Conservation (phyloP, 2,113 vertebrate genomes). For the Apodemus sylvaticus region DNA sequence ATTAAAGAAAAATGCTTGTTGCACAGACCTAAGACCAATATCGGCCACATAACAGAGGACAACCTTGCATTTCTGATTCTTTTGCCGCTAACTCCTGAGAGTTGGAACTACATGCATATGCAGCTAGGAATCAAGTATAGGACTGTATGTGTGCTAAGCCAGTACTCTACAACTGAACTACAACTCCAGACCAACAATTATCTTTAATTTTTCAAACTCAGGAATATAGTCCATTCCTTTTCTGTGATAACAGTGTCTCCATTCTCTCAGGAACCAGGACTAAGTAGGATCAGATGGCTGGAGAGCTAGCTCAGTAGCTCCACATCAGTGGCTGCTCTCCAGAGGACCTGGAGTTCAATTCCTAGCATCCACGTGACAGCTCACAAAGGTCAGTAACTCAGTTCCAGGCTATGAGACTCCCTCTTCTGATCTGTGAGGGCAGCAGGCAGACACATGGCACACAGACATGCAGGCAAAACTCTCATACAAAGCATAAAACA, state of each 20-base stretch:
- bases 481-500: background rate
- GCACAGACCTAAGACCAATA: background rate
- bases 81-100: background rate
- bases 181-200: background rate
- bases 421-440: background rate
- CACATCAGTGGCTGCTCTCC: background rate
- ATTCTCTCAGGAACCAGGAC: background rate
- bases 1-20: background rate
- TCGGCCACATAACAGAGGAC: background rate
- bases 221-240: background rate
- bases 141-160: background rate
- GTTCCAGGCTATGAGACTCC: background rate
- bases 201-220: slow-evolving; percentile 9
- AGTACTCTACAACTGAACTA: background rate
- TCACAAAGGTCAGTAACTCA: background rate
- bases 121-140: background rate
- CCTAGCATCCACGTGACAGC: background rate
- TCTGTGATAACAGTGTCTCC: background rate
- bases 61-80: background rate
- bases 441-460: background rate
- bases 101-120: background rate
- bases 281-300: background rate
- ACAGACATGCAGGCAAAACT: background rate
- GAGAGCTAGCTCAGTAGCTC: background rate
- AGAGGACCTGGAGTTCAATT: background rate